A percentile compares a stretch with the other conserved stretches of the same genome.
phyloP scores from a whole-genome alignment of 2,113 vertebrate species.

The Australoheros scitulus region DNA sequence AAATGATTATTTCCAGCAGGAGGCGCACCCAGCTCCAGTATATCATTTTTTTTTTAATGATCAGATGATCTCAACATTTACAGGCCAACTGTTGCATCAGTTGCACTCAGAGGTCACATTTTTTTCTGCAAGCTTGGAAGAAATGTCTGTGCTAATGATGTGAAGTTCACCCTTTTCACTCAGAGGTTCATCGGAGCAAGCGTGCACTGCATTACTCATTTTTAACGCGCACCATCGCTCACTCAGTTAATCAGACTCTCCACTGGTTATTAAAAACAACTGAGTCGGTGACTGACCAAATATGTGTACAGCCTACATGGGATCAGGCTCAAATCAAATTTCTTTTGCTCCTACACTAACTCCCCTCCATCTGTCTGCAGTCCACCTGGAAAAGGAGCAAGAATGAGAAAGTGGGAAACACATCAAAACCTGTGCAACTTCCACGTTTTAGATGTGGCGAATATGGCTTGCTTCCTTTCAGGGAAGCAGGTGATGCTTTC shows the following conservation, averaged over 20 bases:
- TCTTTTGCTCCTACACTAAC: conserved; percentile 17
- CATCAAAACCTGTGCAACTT: conserved; percentile 25
- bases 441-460: conserved; percentile 23
- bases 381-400: conserved; percentile 45
- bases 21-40: conserved; percentile 39
- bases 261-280: conserved; percentile 52
- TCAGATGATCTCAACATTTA: conserved; percentile 63
- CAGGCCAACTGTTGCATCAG: conserved; percentile 65
- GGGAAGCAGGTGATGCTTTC: conserved; percentile 40
- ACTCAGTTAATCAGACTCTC: conserved; percentile 56
- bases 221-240: conserved; percentile 54
- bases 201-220: conserved; percentile 57
- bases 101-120: conserved; percentile 26
- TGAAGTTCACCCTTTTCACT: conserved; percentile 27
- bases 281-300: conserved; percentile 47
- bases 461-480: background rate
- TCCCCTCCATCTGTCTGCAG: conserved; percentile 9
- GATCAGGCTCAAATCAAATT: conserved; percentile 22
- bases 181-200: conserved; percentile 14
- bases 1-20: conserved; percentile 62
- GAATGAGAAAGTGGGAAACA: conserved; percentile 37
- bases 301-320: conserved; percentile 42
- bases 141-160: conserved; percentile 41
- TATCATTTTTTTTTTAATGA: conserved; percentile 18
- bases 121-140: conserved; percentile 9